Percentiles rank a stretch among this genome's conserved stretches.
Conservation (phyloP, 2,888 invertebrate species). For the Thymelicus lineola region DNA sequence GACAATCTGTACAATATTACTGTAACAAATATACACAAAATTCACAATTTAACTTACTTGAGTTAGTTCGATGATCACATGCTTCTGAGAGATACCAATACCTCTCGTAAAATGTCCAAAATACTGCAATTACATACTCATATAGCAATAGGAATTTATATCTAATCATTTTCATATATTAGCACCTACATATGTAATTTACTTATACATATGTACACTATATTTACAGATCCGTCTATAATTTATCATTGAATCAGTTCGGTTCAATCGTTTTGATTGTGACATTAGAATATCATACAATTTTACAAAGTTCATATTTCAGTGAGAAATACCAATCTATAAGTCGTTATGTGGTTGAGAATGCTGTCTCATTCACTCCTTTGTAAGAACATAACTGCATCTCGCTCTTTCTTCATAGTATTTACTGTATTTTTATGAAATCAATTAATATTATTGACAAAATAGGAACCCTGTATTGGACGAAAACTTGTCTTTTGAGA, state of each 20-base stretch:
- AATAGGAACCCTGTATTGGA: background rate
- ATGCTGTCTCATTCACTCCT: background rate
- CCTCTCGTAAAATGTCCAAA: background rate
- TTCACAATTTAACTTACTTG: too few relatives aligned
- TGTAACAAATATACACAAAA: background rate
- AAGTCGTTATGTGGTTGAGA: background rate
- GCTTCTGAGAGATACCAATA: too few relatives aligned
- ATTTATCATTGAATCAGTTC: too few relatives aligned
- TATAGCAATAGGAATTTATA: background rate
- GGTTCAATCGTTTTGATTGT: too few relatives aligned
- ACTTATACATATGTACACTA: slow-evolving; percentile 8
- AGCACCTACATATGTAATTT: slow-evolving; percentile 12
- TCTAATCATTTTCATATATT: background rate
- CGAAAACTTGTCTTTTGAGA: background rate
- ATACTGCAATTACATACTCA: background rate
- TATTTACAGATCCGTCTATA: slow-evolving; percentile 22
- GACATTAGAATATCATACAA: too few relatives aligned
- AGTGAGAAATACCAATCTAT: too few relatives aligned
- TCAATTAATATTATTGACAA: background rate
- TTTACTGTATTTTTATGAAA: background rate
- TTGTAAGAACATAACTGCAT: background rate
- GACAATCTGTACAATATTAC: background rate
- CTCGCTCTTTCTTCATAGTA: background rate
- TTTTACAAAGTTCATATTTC: too few relatives aligned
- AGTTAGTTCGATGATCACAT: too few relatives aligned